Conservation (phyloP, 53 echinoderm and acorn worm genomes). For the Henricia sp. region DNA sequence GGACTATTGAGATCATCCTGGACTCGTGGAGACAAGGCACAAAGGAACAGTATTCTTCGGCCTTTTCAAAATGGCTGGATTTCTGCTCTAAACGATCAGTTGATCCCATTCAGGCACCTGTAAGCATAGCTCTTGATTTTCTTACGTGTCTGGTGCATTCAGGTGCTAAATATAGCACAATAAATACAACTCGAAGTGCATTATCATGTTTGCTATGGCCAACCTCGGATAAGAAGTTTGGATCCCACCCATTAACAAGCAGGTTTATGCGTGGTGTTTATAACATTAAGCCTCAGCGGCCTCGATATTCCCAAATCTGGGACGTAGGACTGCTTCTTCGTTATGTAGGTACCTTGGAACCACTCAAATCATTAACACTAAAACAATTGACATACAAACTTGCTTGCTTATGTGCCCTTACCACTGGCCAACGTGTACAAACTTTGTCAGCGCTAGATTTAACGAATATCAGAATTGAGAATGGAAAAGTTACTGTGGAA, state of each 20-base stretch:
- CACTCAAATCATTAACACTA: no score
- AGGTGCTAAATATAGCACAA: conserved; percentile 6
- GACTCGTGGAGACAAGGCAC: conserved; percentile 7
- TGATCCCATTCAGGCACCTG: conserved; percentile 16
- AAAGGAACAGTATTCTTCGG: not conserved
- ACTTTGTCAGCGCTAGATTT: no score
- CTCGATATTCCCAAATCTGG: no score
- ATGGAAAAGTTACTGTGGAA: not conserved
- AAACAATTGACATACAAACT: no score
- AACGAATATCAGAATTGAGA: not conserved
- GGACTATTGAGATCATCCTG: conserved; percentile 23
- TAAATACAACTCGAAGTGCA: not conserved
- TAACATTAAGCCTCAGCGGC: no score
- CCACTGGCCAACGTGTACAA: no score
- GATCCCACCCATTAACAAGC: not conserved
- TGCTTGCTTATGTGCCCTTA: no score
- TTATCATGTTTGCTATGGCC: conserved; percentile 2
- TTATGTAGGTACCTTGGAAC: no score
- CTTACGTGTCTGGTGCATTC: not conserved
- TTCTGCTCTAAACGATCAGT: conserved; percentile 8
- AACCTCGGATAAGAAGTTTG: not conserved
- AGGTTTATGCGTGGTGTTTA: not conserved
- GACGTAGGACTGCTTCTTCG: no score
- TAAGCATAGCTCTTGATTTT: not conserved
- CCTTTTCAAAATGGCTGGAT: not conserved